These are phyloP conservation scores for Gopherus evgoodei DNA, from an alignment of 2,113 vertebrate genomes.

Conservation along the genomic window DNA sequence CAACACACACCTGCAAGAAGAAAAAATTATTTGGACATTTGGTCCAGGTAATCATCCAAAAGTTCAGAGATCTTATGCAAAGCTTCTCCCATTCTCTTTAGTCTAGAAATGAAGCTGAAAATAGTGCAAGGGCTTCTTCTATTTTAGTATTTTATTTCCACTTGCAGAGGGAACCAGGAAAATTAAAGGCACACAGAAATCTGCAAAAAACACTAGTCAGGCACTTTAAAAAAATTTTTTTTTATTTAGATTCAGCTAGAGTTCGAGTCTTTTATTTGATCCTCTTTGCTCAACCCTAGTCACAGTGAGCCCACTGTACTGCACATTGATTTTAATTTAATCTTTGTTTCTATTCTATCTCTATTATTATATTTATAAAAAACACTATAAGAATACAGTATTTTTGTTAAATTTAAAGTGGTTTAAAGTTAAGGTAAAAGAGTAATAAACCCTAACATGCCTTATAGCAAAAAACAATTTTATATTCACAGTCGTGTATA, in stretches of 20 bases:
- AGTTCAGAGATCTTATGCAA: not conserved
- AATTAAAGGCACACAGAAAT: not conserved
- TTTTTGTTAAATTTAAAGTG: constrained; percentile 11
- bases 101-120: not conserved
- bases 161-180: not conserved
- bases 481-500: constrained; percentile 6
- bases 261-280: not conserved
- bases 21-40: not conserved
- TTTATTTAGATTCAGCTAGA: not conserved
- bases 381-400: not conserved
- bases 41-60: not conserved
- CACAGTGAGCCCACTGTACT: not conserved
- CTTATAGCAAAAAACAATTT: not conserved
- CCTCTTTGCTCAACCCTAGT: not conserved
- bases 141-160: not conserved
- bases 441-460: constrained; percentile 6
- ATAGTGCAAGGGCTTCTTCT: not conserved
- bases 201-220: not conserved
- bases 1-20: not conserved
- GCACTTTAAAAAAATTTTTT: not conserved
- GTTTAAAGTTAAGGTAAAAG: constrained; percentile 10
- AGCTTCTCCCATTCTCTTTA: not conserved
- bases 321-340: not conserved
- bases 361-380: not conserved
- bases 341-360: not conserved